A percentile compares a stretch with the other conserved stretches of the same genome.
These are phyloP conservation scores for Alaudala cheleensis DNA, from an alignment of 2,113 vertebrate species.

Conservation along the genomic window DNA sequence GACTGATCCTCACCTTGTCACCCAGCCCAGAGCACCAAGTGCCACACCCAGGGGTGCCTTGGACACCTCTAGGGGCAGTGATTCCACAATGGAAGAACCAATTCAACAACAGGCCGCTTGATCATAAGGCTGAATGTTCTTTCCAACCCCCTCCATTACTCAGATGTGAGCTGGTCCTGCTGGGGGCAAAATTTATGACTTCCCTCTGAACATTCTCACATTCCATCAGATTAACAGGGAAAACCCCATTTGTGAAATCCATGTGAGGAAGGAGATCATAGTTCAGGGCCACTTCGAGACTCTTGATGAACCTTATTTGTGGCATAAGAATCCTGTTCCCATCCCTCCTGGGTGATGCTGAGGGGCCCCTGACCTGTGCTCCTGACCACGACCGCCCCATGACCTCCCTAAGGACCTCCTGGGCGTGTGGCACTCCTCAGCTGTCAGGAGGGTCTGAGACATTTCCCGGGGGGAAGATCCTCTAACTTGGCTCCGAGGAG, in stretches of 20 bases:
- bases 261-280: neutral
- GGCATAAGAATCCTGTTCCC: neutral
- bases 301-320: fast-evolving
- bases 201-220: neutral
- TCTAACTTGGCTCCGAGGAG: neutral
- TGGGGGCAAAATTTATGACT: neutral
- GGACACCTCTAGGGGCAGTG: neutral
- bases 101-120: fast-evolving
- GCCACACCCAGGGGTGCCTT: neutral
- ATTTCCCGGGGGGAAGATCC: neutral
- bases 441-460: neutral
- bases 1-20: neutral
- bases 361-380: neutral
- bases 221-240: neutral
- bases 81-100: neutral
- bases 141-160: neutral
- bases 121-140: neutral
- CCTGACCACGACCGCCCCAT: neutral
- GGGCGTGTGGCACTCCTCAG: neutral
- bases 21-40: neutral
- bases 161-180: neutral
- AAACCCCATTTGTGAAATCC: neutral
- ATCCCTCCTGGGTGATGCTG: fast-evolving
- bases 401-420: neutral
- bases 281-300: neutral